Evolutionary conservation across 2,113 vertebrate genomes (phyloP).

Genomic region (Microtus richardsoni): DNA sequence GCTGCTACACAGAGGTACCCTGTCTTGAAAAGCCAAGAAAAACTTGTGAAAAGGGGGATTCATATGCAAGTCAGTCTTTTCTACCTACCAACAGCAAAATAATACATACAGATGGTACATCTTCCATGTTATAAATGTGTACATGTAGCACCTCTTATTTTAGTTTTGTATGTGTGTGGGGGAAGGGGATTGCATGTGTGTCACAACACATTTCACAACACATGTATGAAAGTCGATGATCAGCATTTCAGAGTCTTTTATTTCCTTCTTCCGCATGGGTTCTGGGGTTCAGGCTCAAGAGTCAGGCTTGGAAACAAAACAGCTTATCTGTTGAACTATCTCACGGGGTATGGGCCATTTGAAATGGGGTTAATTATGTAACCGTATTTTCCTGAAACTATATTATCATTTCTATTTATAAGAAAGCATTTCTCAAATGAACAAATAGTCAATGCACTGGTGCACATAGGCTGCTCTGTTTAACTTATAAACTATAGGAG

Average conservation of each 20-base stretch:
- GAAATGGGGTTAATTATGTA: not conserved
- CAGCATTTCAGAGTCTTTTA: not conserved
- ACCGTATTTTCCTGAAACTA: not conserved
- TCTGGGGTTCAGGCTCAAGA: not conserved
- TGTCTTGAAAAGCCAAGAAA: not conserved
- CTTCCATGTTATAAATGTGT: not conserved
- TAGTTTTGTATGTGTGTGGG: not conserved
- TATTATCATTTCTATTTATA: conserved; percentile 41
- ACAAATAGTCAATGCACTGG: not conserved
- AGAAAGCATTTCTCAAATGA: not conserved
- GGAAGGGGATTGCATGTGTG: not conserved
- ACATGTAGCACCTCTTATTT: conserved; percentile 20
- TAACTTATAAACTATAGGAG: not conserved
- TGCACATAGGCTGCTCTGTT: not conserved
- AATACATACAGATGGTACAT: not conserved
- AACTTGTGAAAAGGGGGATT: not conserved
- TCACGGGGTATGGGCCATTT: not conserved
- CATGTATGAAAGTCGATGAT: not conserved
- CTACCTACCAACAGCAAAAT: not conserved
- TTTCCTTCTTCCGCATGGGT: not conserved
- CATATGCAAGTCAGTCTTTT: not conserved
- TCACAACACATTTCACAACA: not conserved
- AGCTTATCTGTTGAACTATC: not conserved
- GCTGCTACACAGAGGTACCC: not conserved
- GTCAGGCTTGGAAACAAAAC: not conserved